These are phyloP conservation scores for Parauchenoglanis ngamensis DNA, from an alignment of 2,797 vertebrate species.

Conservation along the genomic window DNA sequence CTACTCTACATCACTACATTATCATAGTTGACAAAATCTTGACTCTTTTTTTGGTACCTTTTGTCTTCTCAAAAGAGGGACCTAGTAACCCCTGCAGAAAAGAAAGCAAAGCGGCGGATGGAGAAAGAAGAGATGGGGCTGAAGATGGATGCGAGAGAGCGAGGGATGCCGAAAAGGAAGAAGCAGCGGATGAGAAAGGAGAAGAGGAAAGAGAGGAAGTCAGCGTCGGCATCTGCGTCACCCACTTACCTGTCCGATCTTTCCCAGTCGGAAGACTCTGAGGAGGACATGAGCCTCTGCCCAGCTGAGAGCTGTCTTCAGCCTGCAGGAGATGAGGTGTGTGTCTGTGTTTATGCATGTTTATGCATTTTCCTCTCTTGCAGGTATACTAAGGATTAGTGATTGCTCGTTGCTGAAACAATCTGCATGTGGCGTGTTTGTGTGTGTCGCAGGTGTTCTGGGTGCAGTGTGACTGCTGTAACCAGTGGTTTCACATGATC, in stretches of 20 bases:
- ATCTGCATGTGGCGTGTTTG: not conserved
- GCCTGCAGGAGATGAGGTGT: constrained; percentile 95
- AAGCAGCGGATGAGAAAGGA: constrained; percentile 80
- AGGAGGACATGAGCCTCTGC: constrained; percentile 91
- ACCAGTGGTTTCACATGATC: constrained; percentile 98
- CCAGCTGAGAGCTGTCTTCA: constrained; percentile 90
- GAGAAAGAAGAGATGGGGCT: constrained; percentile 74
- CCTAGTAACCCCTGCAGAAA: constrained; percentile 73
- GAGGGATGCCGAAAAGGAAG: constrained; percentile 82
- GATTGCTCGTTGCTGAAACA: not conserved
- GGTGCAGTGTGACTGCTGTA: constrained; percentile 99
- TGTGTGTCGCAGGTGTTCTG: constrained; percentile 84
- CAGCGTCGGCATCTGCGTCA: constrained; percentile 72
- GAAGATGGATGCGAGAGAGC: constrained; percentile 59
- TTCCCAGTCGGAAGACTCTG: constrained; percentile 91
- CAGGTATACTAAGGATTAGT: not conserved
- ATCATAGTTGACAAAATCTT: not conserved
- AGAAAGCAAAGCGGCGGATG: constrained; percentile 86
- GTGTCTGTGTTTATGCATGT: not conserved
- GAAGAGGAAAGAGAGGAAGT: constrained; percentile 76
- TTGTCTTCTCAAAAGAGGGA: constrained; percentile 71
- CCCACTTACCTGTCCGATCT: constrained; percentile 81
- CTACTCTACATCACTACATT: not conserved
- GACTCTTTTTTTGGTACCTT: not conserved
- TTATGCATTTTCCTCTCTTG: not conserved